Percentiles rank a stretch among this genome's conserved stretches.
Conservation (phyloP, 1,140 invertebrate genomes). For the Pseudomyrmex dendroicus region DNA sequence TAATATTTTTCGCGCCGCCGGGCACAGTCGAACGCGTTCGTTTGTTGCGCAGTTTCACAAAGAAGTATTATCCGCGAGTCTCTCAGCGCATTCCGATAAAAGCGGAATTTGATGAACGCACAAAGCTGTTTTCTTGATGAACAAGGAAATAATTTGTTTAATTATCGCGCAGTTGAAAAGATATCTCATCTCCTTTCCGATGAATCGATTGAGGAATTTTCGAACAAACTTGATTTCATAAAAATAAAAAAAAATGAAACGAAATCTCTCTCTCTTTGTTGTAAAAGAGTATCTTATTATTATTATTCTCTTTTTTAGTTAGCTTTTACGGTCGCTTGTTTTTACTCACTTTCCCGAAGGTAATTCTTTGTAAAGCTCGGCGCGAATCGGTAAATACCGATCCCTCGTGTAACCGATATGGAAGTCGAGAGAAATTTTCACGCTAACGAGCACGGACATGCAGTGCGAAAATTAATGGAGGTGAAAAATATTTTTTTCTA, state of each 20-base stretch:
- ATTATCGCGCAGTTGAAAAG: too few species aligned
- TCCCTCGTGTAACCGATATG: constrained; percentile 2
- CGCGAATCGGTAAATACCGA: background rate
- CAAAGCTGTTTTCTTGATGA: too few species aligned
- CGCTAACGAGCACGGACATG: background rate
- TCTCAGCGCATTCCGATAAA: background rate
- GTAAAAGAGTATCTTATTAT: background rate
- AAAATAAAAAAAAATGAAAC: background rate
- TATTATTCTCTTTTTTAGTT: background rate
- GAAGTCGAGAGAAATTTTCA: background rate
- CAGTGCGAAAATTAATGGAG: constrained; percentile 40
- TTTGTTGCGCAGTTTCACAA: background rate
- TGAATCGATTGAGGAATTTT: background rate
- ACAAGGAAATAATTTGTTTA: too few species aligned
- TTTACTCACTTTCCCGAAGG: background rate
- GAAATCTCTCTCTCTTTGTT: too few species aligned
- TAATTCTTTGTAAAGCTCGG: background rate
- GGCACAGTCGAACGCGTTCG: too few species aligned
- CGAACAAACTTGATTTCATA: too few species aligned
- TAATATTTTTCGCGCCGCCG: background rate
- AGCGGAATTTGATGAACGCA: too few species aligned
- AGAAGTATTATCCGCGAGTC: background rate
- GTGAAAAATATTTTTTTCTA: constrained; percentile 19
- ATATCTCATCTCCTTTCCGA: background rate
- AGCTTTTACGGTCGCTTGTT: too few species aligned